Conservation (phyloP, 2,888 invertebrate genomes). For the Gibbula magus region DNA sequence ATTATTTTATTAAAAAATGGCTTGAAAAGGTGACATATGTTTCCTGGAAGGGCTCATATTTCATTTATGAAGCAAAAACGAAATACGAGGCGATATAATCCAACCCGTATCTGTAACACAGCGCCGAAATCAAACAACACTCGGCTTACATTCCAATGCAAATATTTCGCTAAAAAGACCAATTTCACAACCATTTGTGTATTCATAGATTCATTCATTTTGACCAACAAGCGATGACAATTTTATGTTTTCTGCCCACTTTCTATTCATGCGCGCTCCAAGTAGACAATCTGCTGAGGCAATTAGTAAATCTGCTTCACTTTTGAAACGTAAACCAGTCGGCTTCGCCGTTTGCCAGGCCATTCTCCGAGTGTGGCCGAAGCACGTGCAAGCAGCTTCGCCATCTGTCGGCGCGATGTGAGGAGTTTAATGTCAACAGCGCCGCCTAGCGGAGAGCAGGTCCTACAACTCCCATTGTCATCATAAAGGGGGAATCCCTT, state of each 20-base stretch:
- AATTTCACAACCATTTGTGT: not conserved
- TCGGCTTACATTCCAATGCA: conserved; percentile 5
- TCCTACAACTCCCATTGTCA: not conserved
- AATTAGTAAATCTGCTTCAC: not conserved
- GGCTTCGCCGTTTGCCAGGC: not conserved
- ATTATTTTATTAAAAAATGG: not conserved
- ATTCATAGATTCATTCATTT: not conserved
- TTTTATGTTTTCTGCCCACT: not conserved
- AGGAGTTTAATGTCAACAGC: not conserved
- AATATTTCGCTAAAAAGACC: not conserved
- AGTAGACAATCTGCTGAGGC: conserved; percentile 15
- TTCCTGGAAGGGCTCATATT: no score
- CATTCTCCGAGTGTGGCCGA: conserved; percentile 12
- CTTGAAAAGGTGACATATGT: not conserved
- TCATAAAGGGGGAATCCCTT: not conserved
- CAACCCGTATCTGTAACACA: no score
- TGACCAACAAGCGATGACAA: not conserved
- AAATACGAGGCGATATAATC: no score
- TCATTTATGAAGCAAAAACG: no score
- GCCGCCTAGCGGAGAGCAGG: not conserved
- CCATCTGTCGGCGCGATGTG: conserved; percentile 5
- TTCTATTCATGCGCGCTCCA: not conserved
- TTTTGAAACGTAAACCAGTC: conserved; percentile 4
- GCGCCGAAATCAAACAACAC: not conserved
- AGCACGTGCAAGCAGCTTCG: not conserved